These are phyloP conservation scores for Tuberolachnus salignus DNA, from an alignment of 2,888 invertebrate genomes.

Conservation along the genomic window DNA sequence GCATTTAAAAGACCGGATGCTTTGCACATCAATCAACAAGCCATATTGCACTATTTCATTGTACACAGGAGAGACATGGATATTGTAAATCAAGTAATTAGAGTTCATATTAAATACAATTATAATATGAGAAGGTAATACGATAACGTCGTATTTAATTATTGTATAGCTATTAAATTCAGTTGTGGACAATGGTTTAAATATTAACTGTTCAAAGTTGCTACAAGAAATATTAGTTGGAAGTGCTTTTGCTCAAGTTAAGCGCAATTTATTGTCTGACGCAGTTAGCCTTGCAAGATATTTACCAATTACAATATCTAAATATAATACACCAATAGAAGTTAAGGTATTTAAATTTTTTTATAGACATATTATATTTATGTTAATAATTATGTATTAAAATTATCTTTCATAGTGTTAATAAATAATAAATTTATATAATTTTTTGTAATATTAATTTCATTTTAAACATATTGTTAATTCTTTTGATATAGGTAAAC, in stretches of 20 bases:
- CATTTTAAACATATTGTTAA: background rate
- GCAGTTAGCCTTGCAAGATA: constrained; percentile 72
- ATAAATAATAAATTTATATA: background rate
- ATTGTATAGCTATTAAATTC: constrained; percentile 59
- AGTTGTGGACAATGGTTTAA: constrained; percentile 62
- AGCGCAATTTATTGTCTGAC: constrained; percentile 75
- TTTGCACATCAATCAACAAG: constrained; percentile 66
- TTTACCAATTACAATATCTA: constrained; percentile 72
- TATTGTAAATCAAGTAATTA: constrained; percentile 73
- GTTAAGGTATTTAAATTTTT: constrained; percentile 65
- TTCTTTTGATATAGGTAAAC: constrained; percentile 62
- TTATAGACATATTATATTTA: background rate
- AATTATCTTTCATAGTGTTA: background rate
- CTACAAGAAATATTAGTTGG: constrained; percentile 83
- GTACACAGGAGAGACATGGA: constrained; percentile 79
- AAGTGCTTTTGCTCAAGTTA: constrained; percentile 74
- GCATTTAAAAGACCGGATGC: constrained; percentile 41
- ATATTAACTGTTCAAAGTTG: constrained; percentile 70
- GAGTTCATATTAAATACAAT: background rate
- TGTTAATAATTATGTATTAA: background rate
- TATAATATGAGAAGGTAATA: background rate
- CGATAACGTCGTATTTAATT: background rate
- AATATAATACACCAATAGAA: constrained; percentile 68
- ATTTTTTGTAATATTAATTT: background rate
- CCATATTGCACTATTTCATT: constrained; percentile 82